A percentile compares a stretch with the other conserved stretches of the same genome.
Conservation (phyloP, 1,140 invertebrate species). For the Brachionus plicatilis region DNA sequence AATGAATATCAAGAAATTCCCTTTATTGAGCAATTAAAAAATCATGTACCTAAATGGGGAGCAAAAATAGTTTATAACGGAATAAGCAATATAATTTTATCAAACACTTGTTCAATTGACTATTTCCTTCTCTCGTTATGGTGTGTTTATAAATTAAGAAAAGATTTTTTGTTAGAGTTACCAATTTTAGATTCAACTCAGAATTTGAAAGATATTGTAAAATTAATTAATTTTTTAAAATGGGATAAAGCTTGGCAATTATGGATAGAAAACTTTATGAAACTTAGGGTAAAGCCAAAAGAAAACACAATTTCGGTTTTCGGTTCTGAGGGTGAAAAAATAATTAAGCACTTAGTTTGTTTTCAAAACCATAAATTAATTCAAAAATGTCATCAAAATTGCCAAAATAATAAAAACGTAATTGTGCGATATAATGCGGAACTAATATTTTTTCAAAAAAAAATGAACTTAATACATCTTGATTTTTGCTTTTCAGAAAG, state of each 20-base stretch:
- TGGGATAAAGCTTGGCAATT: background rate
- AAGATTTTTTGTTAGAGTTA: background rate
- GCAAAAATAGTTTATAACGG: background rate
- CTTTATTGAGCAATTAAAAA: background rate
- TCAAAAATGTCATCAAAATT: background rate
- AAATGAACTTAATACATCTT: too few species aligned
- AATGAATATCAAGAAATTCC: background rate
- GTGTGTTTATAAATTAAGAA: too few species aligned
- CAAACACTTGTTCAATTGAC: too few species aligned
- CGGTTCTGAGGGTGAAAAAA: background rate
- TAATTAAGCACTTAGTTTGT: background rate
- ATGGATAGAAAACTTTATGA: background rate
- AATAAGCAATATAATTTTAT: too few species aligned
- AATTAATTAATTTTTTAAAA: background rate
- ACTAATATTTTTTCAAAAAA: too few species aligned
- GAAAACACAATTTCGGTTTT: background rate
- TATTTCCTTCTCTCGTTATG: too few species aligned
- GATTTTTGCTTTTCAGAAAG: too few species aligned
- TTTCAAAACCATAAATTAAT: background rate
- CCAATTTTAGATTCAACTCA: background rate
- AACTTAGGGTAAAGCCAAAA: background rate
- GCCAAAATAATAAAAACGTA: too few species aligned
- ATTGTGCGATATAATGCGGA: too few species aligned
- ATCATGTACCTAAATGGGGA: background rate
- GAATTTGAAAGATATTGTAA: background rate